Evolutionary conservation across 2,113 vertebrate species (phyloP), one percentile per base, ranked within the genome.

Genomic region (Scolopax mira): DNA sequence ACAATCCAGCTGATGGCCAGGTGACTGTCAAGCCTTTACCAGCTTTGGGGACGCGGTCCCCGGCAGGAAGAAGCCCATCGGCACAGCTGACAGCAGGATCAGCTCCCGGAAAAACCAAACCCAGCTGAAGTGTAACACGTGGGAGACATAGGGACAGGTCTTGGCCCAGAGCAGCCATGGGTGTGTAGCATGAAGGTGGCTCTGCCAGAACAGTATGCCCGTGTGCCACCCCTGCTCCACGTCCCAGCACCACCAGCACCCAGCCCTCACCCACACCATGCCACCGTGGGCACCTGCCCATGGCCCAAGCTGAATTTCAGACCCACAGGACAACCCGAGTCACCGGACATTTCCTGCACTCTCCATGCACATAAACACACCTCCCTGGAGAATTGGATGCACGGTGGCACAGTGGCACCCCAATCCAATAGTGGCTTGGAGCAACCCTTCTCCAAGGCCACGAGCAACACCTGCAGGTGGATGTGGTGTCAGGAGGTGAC

Each of bases 221-320:
- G 10, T 2, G 4, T 3, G 3, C 44, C 62, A 87, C 4, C 41
- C 18, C 49, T 49, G 69, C 30, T 46, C 24, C 0, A 0, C 7
- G 7, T n/a, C 51, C 73, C 54, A 48, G 39, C 0, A 0, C 42
- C 23, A 16, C n/a, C 10, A n/a, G 51, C 48, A 52, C 39, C 31
- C 66, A 44, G 52, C 23, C 19, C n/a, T 44, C 77, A 18, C 9
- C 31, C 58, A 37, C 0, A 0, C 79, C 84, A 48, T 0, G 0
- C 30, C 73, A 79, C 37, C 57, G 13, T 14, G 21, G 55, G 57
- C 55, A 65, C 13, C 64, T 60, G 44, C 57, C 62, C 83, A 41
- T 0, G 0, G 74, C 25, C 41, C 25, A 0, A 0, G 7, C 5
- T 10, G 27, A 55, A 48, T 31, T 87, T 74, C 69, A 89, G 58